Base-by-base conservation (phyloP, 2,113 vertebrate species). In the Pseudonaja textilis region DNA sequence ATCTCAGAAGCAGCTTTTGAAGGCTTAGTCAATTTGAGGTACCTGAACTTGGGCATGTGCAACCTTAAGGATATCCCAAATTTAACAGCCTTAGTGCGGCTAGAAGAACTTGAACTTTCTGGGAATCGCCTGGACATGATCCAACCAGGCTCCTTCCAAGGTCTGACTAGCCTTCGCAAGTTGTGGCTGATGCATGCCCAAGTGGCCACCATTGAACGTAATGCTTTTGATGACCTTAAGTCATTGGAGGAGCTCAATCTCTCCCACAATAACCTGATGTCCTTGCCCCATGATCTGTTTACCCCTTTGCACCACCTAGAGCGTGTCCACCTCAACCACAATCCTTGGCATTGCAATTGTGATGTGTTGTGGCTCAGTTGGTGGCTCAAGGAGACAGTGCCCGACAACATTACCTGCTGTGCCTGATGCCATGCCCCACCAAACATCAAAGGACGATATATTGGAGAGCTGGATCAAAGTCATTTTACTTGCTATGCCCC, bases 1-100 rank as follows among this genome's bases (percentile, higher is more conserved):
- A 99, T 99, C 96, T 99, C 99, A 0, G 99, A 99, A 12, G 99
- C 99, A 0, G 99, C 99, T 64, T 99, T 99, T 26, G 99, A 99
- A 22, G 99, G 99, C 0, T 93, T 99, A 94, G 97, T 99, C 45
- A 99, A 99, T 96, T 97, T 99, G 14, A 97, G 99, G 5, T 99
- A 99, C 97, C 96, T 99, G 94, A 99, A 99, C 95, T 89, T 99
- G 96, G 99, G 99, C 39, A 99, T 99, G 99, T 99, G 99, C n/a
- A 99, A 99, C 91, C 97, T 99, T 18, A 99, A 99, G 96, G 99
- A 99, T 96, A 99, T 99, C 94, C 99, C 99, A 93, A 99, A 99
- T 95, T 90, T 99, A 89, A 99, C 99, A 0, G 98, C 99, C 0
- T 74, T 99, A n/a, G 98, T 99, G 16, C 91, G 99, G 10, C 89